Evolutionary conservation across 2,797 vertebrate species (phyloP), one percentile per base, ranked within the genome.

Genomic region (Gymnoscopelus braueri): DNA sequence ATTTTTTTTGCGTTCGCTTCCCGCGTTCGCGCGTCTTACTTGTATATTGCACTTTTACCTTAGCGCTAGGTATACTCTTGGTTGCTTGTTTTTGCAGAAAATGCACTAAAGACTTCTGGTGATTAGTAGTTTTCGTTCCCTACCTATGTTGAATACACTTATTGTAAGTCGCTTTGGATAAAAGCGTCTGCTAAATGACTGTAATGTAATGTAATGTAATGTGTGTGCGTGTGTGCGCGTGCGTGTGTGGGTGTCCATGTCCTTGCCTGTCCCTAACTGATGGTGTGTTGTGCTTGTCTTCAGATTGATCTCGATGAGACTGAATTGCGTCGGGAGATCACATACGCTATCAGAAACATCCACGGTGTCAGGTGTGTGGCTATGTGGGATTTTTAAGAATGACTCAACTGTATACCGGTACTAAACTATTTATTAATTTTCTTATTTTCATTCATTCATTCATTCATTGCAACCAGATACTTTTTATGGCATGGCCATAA

Each of bases 271-370:
- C 23, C 63, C 14, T 65, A 14, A 26, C 29, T 63, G 15, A 26
- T 32, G n/a, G 3, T 15, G 13, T 58, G 8, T 14, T 51, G 0
- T 80, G 6, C 73, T 58, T 69, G 11, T 67, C 55, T 44, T 65
- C 81, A 98, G 97, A 95, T 97, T 87, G 94, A 96, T 83, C 96
- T 93, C 86, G 95, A 98, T 4, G 96, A 97, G 83, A 95, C 92
- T 74, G 95, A 96, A 12, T 65, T 98, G 71, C 86, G 97, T 5
- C 91, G 86, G 72, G 96, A 98, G 90, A 98, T 98, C 77, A 96
- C 94, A 82, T 98, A 95, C 6, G 97, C 97, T 63, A 98, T 98
- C 89, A 97, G 96, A 90, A 98, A 98, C 90, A 98, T 96, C 75
- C 96, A 97, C 0, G 96, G 97, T 0, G 95, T 98, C 93, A 97